Conservation (phyloP, 2,888 invertebrate genomes). For the Philopedon plagiatum region DNA sequence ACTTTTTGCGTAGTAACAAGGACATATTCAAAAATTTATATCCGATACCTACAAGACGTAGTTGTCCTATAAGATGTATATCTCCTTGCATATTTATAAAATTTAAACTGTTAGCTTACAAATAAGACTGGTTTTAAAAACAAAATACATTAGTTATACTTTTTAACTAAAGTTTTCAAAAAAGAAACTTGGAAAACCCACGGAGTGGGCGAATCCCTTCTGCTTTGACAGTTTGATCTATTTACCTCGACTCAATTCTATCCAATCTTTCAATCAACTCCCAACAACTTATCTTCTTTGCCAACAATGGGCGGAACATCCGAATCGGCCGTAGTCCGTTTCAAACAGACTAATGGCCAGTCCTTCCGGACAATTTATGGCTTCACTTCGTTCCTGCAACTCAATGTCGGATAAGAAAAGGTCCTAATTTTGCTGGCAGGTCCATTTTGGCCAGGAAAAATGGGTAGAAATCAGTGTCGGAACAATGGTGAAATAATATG, state of each 20-base stretch:
- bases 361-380: conserved; percentile 67
- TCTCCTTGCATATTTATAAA: too few species aligned
- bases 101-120: too few species aligned
- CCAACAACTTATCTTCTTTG: conserved; percentile 47
- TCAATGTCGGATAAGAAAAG: conserved; percentile 64
- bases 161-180: too few species aligned
- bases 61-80: too few species aligned
- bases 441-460: conserved; percentile 36
- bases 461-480: conserved; percentile 27
- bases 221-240: conserved; percentile 48
- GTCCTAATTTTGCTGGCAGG: conserved; percentile 54
- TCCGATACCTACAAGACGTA: too few species aligned
- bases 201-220: conserved; percentile 6
- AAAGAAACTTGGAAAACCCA: background rate
- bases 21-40: too few species aligned
- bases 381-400: conserved; percentile 64
- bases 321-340: conserved; percentile 47
- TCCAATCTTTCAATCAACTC: conserved; percentile 52
- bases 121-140: too few species aligned
- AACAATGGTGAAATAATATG: too few species aligned
- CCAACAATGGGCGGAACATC: conserved; percentile 48
- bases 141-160: too few species aligned
- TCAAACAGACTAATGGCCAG: conserved; percentile 67
- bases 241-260: conserved; percentile 50
- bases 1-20: too few species aligned